Percentiles rank a stretch among this genome's conserved stretches.
Conservation (phyloP, 2,797 vertebrate genomes). For the Discoglossus pictus region DNA sequence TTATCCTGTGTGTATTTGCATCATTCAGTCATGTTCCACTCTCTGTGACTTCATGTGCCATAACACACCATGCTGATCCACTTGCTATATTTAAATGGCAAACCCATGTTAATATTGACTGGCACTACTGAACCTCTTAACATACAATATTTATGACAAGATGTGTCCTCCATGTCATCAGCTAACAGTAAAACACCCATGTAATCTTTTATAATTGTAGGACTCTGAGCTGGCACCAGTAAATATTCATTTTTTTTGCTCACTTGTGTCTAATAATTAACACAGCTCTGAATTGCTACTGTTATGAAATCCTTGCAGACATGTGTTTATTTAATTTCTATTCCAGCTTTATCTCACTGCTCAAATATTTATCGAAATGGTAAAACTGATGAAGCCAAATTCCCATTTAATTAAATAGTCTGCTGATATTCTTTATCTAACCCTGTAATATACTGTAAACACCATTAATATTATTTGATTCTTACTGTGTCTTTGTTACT, state of each 20-base stretch:
- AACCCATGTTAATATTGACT: too few species aligned
- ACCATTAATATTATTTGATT: constrained; percentile 52
- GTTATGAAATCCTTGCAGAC: constrained; percentile 60
- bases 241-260: constrained; percentile 55
- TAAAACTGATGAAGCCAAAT: constrained; percentile 59
- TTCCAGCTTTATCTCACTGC: constrained; percentile 54
- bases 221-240: constrained; percentile 39
- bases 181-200: too few species aligned
- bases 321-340: constrained; percentile 59
- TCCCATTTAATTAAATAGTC: constrained; percentile 53
- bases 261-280: constrained; percentile 59
- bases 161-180: constrained; percentile 6
- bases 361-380: constrained; percentile 60
- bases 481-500: constrained; percentile 57
- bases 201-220: too few species aligned
- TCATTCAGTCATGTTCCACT: too few species aligned
- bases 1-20: too few species aligned
- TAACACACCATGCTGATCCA: too few species aligned
- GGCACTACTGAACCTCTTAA: too few species aligned
- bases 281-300: constrained; percentile 54
- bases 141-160: constrained; percentile 24
- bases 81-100: too few species aligned
- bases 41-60: too few species aligned
- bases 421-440: constrained; percentile 58
- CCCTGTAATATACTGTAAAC: constrained; percentile 62